Evolutionary conservation across 2,888 invertebrate species (phyloP).

Genomic region (Chorisops tibialis): DNA sequence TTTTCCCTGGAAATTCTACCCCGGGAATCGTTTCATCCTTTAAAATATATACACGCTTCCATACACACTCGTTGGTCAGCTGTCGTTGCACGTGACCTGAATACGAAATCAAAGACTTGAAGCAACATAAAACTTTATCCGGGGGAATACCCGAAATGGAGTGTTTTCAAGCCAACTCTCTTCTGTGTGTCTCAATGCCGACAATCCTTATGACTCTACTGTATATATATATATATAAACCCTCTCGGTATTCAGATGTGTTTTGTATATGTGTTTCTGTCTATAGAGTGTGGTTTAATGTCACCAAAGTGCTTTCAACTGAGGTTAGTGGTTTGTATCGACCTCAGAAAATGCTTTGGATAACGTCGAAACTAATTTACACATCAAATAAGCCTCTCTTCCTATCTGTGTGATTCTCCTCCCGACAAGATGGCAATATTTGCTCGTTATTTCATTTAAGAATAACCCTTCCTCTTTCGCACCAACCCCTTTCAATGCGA

Average conservation of each 20-base stretch:
- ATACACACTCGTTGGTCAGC: constrained; percentile 31
- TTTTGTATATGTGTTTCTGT: neutral
- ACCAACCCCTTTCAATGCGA: no score
- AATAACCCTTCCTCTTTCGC: no score
- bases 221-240: neutral
- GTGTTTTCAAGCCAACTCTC: neutral
- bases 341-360: constrained; percentile 9
- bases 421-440: no score
- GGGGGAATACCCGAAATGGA: no score
- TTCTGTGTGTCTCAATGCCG: neutral
- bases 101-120: constrained; percentile 28
- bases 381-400: constrained; percentile 30
- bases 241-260: no score
- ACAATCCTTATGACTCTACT: neutral
- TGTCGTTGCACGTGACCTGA: constrained; percentile 31
- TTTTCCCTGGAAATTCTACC: no score
- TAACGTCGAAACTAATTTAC: constrained; percentile 32
- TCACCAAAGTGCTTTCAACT: constrained; percentile 17
- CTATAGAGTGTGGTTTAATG: neutral
- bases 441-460: no score
- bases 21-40: neutral
- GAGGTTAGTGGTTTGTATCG: constrained; percentile 16
- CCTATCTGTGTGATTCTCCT: neutral
- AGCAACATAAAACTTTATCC: constrained; percentile 8
- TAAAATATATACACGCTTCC: constrained; percentile 6